phyloP scores from a whole-genome alignment of 2,797 vertebrate genomes.

The Steatocranus sp. region DNA sequence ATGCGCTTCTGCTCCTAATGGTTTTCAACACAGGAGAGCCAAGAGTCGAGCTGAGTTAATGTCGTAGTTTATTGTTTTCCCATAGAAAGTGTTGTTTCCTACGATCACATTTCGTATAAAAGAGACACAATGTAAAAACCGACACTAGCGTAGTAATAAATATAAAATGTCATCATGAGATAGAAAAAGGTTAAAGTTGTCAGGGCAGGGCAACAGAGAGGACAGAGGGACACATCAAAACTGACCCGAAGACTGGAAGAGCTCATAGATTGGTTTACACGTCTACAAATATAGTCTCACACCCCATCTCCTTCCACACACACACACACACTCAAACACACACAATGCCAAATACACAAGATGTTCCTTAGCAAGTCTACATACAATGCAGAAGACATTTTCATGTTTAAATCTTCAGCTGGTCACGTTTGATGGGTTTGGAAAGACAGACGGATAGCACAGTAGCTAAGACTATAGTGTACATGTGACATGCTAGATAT shows the following conservation, averaged over 20 bases:
- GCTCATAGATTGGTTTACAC: conserved; percentile 56
- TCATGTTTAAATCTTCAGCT: conserved; percentile 13
- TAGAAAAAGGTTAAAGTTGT: conserved; percentile 24
- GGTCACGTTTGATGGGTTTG: neutral
- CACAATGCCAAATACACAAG: neutral
- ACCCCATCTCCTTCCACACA: conserved; percentile 13
- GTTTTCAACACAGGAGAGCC: conserved; percentile 4
- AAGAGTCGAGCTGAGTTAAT: conserved; percentile 23
- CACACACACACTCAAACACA: neutral
- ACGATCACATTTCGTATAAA: conserved; percentile 65
- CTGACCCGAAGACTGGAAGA: conserved; percentile 52
- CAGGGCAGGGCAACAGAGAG: neutral
- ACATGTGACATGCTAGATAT: conserved; percentile 20
- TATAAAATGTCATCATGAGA: conserved; percentile 61
- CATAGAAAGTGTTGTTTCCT: conserved; percentile 50
- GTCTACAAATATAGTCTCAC: conserved; percentile 51
- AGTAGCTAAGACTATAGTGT: conserved; percentile 24
- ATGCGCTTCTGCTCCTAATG: conserved; percentile 7
- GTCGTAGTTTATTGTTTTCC: conserved; percentile 69
- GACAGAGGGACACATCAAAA: conserved; percentile 24
- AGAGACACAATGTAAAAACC: conserved; percentile 65
- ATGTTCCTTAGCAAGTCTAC: neutral
- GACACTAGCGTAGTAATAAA: conserved; percentile 66
- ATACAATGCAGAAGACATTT: neutral
- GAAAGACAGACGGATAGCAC: neutral